phyloP scores from a whole-genome alignment of 2,797 vertebrate species.

The Brachyalestes nurse region DNA sequence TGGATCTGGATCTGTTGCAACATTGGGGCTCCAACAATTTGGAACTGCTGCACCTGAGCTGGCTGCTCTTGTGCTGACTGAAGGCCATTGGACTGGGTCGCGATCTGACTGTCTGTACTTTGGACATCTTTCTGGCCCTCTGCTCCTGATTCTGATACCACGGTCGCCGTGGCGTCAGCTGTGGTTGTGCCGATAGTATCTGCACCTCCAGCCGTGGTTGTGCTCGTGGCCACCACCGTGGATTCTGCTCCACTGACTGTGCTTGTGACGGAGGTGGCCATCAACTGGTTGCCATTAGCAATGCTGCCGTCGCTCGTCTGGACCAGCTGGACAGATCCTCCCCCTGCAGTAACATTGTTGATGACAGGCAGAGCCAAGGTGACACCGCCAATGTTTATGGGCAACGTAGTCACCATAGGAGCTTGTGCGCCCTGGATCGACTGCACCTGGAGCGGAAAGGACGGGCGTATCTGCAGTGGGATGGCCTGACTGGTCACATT shows the following conservation, averaged over 20 bases:
- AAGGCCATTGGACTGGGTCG: constrained; percentile 90
- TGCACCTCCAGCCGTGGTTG: constrained; percentile 75
- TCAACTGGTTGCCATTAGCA: constrained; percentile 90
- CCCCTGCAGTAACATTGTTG: constrained; percentile 85
- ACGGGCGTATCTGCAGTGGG: constrained; percentile 94
- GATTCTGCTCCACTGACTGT: constrained; percentile 79
- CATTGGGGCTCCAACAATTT: constrained; percentile 93
- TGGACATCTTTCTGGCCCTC: constrained; percentile 77
- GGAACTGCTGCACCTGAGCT: constrained; percentile 92
- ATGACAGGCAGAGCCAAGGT: constrained; percentile 95
- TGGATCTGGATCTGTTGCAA: constrained; percentile 95
- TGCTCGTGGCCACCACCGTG: constrained; percentile 77
- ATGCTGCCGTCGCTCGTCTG: constrained; percentile 88
- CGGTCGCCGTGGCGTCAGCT: constrained; percentile 82
- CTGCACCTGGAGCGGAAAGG: constrained; percentile 94
- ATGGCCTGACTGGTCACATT: constrained; percentile 93
- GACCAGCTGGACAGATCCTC: constrained; percentile 87
- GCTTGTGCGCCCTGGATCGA: constrained; percentile 92
- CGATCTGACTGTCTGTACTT: constrained; percentile 78
- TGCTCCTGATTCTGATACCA: constrained; percentile 59
- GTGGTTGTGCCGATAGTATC: constrained; percentile 80
- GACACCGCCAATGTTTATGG: constrained; percentile 96
- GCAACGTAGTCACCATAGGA: constrained; percentile 94
- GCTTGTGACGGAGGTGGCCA: constrained; percentile 85
- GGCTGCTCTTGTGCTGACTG: constrained; percentile 84